Evolutionary conservation across 2,888 invertebrate species (phyloP).

Genomic region (Suillia variegata): DNA sequence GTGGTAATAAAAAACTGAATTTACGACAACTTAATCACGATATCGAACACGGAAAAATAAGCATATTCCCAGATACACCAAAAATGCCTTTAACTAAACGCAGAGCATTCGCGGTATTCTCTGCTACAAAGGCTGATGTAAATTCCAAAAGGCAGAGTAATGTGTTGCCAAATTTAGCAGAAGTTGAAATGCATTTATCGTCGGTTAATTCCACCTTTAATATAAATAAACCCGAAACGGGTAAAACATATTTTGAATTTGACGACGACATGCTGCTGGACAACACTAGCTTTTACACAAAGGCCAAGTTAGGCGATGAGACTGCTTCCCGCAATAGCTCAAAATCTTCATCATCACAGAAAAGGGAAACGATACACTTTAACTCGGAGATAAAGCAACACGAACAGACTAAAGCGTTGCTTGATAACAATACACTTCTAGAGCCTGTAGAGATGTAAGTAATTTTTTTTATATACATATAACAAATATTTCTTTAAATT

Average conservation of each 20-base stretch:
- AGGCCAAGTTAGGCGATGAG: slow-evolving; percentile 44
- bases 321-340: slow-evolving; percentile 39
- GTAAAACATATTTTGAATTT: not conserved
- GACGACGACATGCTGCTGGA: slow-evolving; percentile 42
- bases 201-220: not conserved
- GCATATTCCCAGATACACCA: slow-evolving; percentile 40
- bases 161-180: not conserved
- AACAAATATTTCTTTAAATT: no score
- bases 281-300: slow-evolving; percentile 43
- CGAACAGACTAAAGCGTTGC: not conserved
- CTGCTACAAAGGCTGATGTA: slow-evolving; percentile 23
- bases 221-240: not conserved
- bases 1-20: slow-evolving; percentile 35
- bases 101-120: no score
- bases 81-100: no score
- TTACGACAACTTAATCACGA: slow-evolving; percentile 45
- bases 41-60: slow-evolving; percentile 43
- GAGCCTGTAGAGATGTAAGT: not conserved
- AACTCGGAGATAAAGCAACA: slow-evolving; percentile 2
- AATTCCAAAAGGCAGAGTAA: slow-evolving; percentile 22
- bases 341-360: slow-evolving; percentile 28
- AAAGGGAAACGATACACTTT: slow-evolving; percentile 31
- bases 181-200: not conserved
- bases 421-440: not conserved
- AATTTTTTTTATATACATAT: no score